Percentiles rank a stretch among this genome's conserved stretches.
phyloP scores from a whole-genome alignment of 92 coral and sea anemone species.

The Paragorgia papillata region DNA sequence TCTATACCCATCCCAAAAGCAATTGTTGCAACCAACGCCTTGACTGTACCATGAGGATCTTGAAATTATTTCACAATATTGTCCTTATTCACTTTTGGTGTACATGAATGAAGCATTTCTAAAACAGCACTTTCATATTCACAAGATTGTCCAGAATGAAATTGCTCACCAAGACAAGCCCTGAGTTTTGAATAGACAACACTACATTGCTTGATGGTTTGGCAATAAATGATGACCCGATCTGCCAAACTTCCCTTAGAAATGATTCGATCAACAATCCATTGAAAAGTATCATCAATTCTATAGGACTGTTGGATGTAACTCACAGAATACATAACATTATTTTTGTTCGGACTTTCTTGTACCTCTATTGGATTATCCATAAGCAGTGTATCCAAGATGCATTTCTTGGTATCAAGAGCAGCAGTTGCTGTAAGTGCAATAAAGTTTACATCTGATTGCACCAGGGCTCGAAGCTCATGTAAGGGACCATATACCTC shows the following conservation, averaged over 20 bases:
- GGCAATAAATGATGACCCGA: conserved; percentile 46
- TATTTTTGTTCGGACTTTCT: conserved; percentile 22
- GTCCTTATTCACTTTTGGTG: conserved; percentile 40
- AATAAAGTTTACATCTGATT: conserved; percentile 19
- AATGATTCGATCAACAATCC: conserved; percentile 27
- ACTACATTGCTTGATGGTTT: conserved; percentile 51
- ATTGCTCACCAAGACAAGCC: conserved; percentile 30
- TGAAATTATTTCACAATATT: conserved; percentile 47
- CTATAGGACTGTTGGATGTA: conserved; percentile 3
- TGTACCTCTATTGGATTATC: background rate
- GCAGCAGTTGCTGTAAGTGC: conserved; percentile 40
- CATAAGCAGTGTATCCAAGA: conserved; percentile 15
- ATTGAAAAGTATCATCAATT: conserved; percentile 3
- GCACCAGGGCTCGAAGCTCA: conserved; percentile 29
- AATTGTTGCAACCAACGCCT: conserved; percentile 61
- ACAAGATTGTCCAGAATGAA: background rate
- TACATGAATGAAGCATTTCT: conserved; percentile 49
- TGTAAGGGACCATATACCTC: conserved; percentile 28
- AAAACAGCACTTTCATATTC: conserved; percentile 16
- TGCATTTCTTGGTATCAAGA: background rate
- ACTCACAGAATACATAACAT: conserved; percentile 12
- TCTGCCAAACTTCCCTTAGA: background rate
- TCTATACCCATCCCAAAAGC: conserved; percentile 73
- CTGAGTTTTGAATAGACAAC: conserved; percentile 44
- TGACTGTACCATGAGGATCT: conserved; percentile 10